Evolutionary conservation across 2,113 vertebrate genomes (phyloP), one percentile per base, ranked within the genome.

Genomic region (Amphilophus citrinellus): DNA sequence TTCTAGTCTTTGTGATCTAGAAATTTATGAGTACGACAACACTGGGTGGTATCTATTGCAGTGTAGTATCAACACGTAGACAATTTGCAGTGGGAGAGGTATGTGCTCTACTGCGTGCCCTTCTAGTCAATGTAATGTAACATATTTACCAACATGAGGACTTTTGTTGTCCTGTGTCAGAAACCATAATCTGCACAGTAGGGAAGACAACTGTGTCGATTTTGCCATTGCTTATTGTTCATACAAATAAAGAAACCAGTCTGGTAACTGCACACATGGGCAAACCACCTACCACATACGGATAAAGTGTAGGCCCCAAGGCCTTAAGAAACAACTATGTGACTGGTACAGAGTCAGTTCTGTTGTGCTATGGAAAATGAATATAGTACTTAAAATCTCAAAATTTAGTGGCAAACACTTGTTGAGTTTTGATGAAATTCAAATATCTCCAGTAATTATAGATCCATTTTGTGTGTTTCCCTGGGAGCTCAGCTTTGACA

Each of bases 371-470:
- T 87, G n/a, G 66, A 82, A 87, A 81, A 18, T 77, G 20, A 15
- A 83, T n/a, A 53, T 35, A 75, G 15, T 17, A 56, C 60, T 79
- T 68, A 37, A 86, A 59, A 86, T 77, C 44, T 78, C 82, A 82
- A 71, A 71, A 85, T 85, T 86, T 89, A 85, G 47, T 32, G 6
- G 76, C 20, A 77, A 87, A 76, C 20, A 42, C 61, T 76, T 82
- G 62, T 76, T 35, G 79, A 84, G 35, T 82, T 73, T 65, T 88
- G 66, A 89, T 85, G 79, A 88, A 81, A 93, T 84, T 92, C 58
- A 81, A 76, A 86, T 81, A 84, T 85, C 88, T 89, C 73, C 75
- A 79, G 47, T 88, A 90, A 90, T 91, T 93, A 89, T 71, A 76
- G 81, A 75, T 76, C 65, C 73, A 77, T 84, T 86, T 84, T 90